Evolutionary conservation across 2,888 invertebrate genomes (phyloP), one percentile per base, ranked within the genome.

Genomic region (Euclidia mi): DNA sequence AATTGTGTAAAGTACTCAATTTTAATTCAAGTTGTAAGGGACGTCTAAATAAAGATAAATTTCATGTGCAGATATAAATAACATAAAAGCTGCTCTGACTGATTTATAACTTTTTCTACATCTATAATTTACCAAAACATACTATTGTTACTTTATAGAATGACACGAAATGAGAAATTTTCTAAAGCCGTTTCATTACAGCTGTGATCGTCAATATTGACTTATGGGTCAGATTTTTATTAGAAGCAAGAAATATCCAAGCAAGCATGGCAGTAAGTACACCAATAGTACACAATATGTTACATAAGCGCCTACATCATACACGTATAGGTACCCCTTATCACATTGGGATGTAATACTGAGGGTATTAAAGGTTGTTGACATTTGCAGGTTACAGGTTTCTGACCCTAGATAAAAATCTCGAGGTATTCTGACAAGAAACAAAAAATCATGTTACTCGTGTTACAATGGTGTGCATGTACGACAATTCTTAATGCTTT

Each of bases 361-460:
- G 28, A 28, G 29, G 46, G 46, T 46, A 46, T 46, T 46, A 38
- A 11, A 38, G 38, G 38, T 31, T 38, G 38, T 47, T 40, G 40
- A 40, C 40, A 40, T 41, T 48, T 41, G 32, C 20, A 20, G 40
- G 40, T 18, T 40, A 40, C 40, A 40, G 18, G 32, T 32, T 40
- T 20, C 48, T 31, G 38, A 11, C 38, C 40, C 32, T 20, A 48
- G 40, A 41, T 40, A 38, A 47, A 12, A 47, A 47, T 47, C 47
- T n/a, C n/a, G n/a, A n/a, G n/a, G n/a, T 14, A 47, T 47, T 15
- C 29, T 28, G 47, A 10, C 29, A 31, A 20, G 34, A 45, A 45
- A 45, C 44, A 45, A 45, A 45, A 31, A 47, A 40, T n/a, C 12
- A 10, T 40, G 15, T 37, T 37, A n/a, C n/a, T n/a, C n/a, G n/a